Conservation (phyloP, 2,797 vertebrate species). For the Ispidina lecontei region DNA sequence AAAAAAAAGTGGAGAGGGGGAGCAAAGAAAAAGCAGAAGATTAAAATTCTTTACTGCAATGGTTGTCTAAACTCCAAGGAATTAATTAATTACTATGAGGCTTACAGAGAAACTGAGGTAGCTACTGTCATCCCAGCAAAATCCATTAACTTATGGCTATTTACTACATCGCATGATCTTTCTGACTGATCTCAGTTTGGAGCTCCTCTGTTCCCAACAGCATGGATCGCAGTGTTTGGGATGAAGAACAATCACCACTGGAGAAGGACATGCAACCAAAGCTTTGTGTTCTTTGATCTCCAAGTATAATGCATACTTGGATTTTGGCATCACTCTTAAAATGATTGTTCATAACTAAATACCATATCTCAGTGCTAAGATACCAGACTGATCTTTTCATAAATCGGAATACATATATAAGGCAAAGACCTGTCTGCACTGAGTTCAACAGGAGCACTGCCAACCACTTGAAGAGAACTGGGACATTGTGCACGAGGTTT, state of each 20-base stretch:
- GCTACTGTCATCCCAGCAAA: conserved; percentile 63
- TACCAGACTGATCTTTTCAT: conserved; percentile 29
- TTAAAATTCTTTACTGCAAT: conserved; percentile 56
- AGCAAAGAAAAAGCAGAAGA: conserved; percentile 44
- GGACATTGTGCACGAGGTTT: neutral
- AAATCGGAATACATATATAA: conserved; percentile 52
- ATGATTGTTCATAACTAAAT: conserved; percentile 77
- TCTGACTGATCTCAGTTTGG: conserved; percentile 72
- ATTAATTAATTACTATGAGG: conserved; percentile 67
- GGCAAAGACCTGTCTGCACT: conserved; percentile 15
- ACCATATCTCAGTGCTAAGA: conserved; percentile 55
- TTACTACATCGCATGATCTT: conserved; percentile 73
- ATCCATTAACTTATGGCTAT: conserved; percentile 74
- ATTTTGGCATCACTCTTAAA: conserved; percentile 69
- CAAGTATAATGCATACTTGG: conserved; percentile 60
- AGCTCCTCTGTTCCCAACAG: conserved; percentile 37
- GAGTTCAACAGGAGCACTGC: neutral
- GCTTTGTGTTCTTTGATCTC: conserved; percentile 43
- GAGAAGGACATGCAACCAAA: conserved; percentile 25
- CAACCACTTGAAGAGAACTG: conserved; percentile 1
- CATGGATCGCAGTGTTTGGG: conserved; percentile 3
- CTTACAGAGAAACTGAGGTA: conserved; percentile 54
- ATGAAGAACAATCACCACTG: conserved; percentile 62
- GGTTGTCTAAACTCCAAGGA: conserved; percentile 52
- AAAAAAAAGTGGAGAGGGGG: neutral